Evolutionary conservation across 2,797 vertebrate genomes (phyloP).

Genomic region (Acropternis orthonyx): DNA sequence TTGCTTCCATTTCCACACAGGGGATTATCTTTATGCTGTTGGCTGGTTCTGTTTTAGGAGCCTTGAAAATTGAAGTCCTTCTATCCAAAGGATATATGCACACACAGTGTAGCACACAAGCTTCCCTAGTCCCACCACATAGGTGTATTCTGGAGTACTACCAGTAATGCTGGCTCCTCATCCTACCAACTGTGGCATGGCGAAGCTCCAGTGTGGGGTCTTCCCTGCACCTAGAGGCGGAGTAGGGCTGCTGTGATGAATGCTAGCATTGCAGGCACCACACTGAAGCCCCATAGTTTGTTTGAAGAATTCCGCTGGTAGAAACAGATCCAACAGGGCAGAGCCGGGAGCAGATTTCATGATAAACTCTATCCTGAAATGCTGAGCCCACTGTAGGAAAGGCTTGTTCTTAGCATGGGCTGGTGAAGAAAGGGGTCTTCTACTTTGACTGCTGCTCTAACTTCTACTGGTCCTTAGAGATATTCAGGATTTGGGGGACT

Average conservation of each 20-base stretch:
- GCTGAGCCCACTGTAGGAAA: neutral
- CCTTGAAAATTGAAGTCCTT: neutral
- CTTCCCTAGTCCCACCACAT: neutral
- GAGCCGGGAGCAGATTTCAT: neutral
- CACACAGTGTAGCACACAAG: rapidly evolving
- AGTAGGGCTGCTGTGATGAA: neutral
- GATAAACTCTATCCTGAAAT: neutral
- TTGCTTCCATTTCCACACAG: neutral
- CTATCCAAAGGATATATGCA: neutral
- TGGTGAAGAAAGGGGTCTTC: neutral
- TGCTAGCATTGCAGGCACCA: rapidly evolving
- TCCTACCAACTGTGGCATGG: neutral
- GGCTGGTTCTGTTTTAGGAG: neutral
- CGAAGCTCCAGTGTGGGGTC: neutral
- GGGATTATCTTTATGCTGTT: neutral
- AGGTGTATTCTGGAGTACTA: neutral
- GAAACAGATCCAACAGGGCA: neutral
- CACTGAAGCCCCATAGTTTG: neutral
- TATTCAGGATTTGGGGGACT: neutral
- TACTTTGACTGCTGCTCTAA: neutral
- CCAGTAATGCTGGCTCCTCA: neutral
- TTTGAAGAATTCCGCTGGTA: neutral
- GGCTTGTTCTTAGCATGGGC: neutral
- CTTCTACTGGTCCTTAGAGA: neutral
- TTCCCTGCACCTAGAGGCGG: neutral